Evolutionary conservation across 1,140 invertebrate genomes (phyloP).

Genomic region (Stratiolaelaps scimitus): DNA sequence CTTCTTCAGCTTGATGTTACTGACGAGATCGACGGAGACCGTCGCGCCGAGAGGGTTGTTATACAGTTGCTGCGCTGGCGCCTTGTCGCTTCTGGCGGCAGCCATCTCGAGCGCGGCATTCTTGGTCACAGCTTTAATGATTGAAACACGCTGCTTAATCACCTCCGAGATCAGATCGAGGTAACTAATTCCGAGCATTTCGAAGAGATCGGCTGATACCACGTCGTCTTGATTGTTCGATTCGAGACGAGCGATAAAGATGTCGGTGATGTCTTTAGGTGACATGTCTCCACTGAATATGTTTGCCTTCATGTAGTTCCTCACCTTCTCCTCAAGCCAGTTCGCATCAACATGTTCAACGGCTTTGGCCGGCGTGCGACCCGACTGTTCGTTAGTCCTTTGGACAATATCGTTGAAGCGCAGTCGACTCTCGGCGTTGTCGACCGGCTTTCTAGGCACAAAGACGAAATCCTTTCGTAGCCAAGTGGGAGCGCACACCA

Average conservation of each 20-base stretch:
- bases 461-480: neutral
- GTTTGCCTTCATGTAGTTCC: neutral
- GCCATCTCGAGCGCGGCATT: neutral
- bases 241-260: slow-evolving; percentile 4
- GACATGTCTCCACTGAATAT: neutral
- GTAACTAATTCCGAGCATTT: slow-evolving; percentile 9
- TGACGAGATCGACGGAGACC: neutral
- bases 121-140: neutral
- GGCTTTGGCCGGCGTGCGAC: neutral
- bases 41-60: slow-evolving; percentile 18
- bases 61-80: neutral
- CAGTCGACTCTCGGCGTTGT: neutral
- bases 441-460: slow-evolving; percentile 1
- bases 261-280: neutral
- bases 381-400: slow-evolving; percentile 5
- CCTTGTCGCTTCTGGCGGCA: neutral
- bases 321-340: slow-evolving; percentile 1
- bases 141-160: neutral
- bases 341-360: neutral
- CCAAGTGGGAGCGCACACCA: neutral
- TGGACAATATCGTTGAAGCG: slow-evolving; percentile 11
- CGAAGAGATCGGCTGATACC: slow-evolving; percentile 10
- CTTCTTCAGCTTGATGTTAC: slow-evolving; percentile 63
- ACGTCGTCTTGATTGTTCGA: neutral
- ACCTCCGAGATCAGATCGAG: slow-evolving; percentile 12